Evolutionary conservation across 2,113 vertebrate species (phyloP), one percentile per base, ranked within the genome.

Genomic region (Brevimyrus niger): DNA sequence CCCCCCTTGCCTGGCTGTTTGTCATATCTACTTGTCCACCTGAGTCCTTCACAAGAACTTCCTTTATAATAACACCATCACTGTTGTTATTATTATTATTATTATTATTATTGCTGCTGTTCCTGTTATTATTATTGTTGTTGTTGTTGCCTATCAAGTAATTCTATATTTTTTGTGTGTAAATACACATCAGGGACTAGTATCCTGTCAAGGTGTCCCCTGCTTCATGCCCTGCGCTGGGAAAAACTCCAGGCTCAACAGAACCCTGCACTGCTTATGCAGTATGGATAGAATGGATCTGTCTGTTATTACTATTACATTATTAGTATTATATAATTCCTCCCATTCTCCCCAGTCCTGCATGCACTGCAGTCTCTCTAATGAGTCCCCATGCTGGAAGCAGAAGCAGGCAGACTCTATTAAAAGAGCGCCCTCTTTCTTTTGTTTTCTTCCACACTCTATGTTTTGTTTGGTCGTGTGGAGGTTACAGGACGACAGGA

Each of bases 11-110:
- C 38, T 84, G 31, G 44, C 50, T 51, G 84, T 42, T 84, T 86
- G 85, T 91, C 88, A 92, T 61, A 90, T 86, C 89, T 55, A 88
- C 83, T 88, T 90, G 42, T 89, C 89, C 50, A 76, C 69, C 85
- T 89, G 51, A 86, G 44, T 47, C 51, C 55, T 38, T 50, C 44
- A 42, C 27, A 73, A 55, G 35, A 55, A 86, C 19, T 86, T 73
- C 89, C 83, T 61, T 86, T 38, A 23, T 27, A 42, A 85, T 21
- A 27, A 8, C 23, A 31, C 15, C 53, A n/a, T 11, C 10, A 27
- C 42, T 27, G 15, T 55, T 86, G 2, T 27, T 61, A 65, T 55
- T 69, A 9, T 44, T 61, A 61, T 53, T 85, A 82, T 83, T 86
- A 17, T 47, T 85, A 17, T 53, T 58, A 5, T 19, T 46, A 42